These are phyloP conservation scores for Gobiocypris rarus DNA, from an alignment of 2,113 vertebrate genomes.

Conservation along the genomic window DNA sequence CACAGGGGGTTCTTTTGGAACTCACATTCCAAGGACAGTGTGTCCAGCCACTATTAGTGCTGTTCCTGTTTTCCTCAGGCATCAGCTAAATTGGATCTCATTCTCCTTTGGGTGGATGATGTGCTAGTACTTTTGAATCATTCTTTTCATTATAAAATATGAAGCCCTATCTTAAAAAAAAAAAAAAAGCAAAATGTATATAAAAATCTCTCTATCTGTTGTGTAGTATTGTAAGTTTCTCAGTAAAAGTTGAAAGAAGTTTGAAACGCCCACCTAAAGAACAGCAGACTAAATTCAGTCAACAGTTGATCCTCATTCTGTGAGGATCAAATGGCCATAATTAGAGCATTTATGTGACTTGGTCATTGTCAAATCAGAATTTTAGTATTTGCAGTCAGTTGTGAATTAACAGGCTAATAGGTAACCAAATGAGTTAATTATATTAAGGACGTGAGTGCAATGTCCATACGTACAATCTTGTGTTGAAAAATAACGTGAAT, in stretches of 20 bases:
- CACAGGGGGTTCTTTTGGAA: neutral
- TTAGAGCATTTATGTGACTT: neutral
- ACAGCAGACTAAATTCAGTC: neutral
- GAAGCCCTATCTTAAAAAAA: neutral
- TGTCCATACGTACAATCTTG: neutral
- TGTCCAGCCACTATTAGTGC: neutral
- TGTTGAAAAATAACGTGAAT: too few species aligned
- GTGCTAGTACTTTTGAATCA: neutral
- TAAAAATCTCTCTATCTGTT: neutral
- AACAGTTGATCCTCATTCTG: conserved; percentile 10
- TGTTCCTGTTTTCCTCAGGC: neutral
- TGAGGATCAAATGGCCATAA: neutral
- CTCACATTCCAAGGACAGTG: neutral
- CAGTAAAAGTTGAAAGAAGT: neutral
- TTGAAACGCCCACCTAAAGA: neutral
- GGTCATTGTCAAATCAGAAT: neutral
- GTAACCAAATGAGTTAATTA: neutral
- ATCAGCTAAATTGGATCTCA: conserved; percentile 9
- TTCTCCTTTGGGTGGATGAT: neutral
- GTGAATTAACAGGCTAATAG: conserved; percentile 4
- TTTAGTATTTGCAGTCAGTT: neutral
- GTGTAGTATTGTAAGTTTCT: neutral
- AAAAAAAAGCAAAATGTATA: neutral
- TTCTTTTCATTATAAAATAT: neutral
- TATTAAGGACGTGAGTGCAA: neutral